Percentiles rank a stretch among this genome's conserved stretches.
Evolutionary conservation across 2,888 invertebrate genomes (phyloP).

Genomic region (Polia nebulosa): DNA sequence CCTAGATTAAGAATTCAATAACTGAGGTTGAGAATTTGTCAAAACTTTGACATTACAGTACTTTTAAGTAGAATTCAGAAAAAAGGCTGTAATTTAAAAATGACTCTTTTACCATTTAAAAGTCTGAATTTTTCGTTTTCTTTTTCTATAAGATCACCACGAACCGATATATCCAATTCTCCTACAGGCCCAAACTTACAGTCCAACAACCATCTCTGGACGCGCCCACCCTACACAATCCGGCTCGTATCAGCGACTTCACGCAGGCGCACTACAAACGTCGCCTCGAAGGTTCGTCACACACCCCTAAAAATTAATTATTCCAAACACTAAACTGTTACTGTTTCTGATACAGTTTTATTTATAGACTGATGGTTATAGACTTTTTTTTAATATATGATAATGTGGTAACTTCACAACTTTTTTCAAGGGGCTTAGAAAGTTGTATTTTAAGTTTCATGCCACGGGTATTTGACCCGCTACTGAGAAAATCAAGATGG

Average conservation of each 20-base stretch:
- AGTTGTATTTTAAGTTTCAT: no score
- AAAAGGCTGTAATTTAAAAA: background rate
- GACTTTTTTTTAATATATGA: background rate
- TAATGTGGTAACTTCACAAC: background rate
- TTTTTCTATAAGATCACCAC: background rate
- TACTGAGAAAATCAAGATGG: no score
- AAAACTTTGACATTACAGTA: background rate
- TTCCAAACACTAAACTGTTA: constrained; percentile 66
- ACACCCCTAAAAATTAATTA: constrained; percentile 88
- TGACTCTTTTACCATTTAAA: background rate
- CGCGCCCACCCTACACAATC: constrained; percentile 77
- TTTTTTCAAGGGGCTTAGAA: no score
- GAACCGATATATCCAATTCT: background rate
- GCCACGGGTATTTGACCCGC: no score
- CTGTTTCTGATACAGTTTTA: constrained; percentile 54
- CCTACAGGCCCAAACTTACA: background rate
- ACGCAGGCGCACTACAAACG: constrained; percentile 82
- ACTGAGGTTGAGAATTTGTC: background rate
- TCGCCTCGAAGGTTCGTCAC: constrained; percentile 80
- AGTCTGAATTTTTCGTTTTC: background rate
- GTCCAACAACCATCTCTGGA: constrained; percentile 2
- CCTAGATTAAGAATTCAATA: no score
- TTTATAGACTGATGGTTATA: constrained; percentile 26
- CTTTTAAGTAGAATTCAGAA: background rate
- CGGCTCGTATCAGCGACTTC: constrained; percentile 72